Evolutionary conservation across 2,797 vertebrate species (phyloP), one percentile per base, ranked within the genome.

Genomic region (Halcyon smyrnensis): DNA sequence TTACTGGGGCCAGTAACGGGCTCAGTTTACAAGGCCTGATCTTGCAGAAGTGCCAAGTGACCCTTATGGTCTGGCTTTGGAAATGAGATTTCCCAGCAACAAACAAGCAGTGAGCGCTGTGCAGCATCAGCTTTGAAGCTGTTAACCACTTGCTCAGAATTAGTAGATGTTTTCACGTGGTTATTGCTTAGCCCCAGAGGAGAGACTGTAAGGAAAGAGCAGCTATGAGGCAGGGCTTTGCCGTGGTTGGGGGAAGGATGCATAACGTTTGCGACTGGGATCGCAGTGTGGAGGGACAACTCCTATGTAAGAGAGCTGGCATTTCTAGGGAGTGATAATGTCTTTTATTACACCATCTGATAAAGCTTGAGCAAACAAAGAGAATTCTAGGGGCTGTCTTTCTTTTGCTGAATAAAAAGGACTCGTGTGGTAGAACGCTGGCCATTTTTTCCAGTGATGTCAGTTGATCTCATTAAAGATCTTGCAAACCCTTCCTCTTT

Each of bases 261-360:
- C 20, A 1, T 19, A n/a, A 54, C 0, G 0, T 53, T 63, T 59
- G 43, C 67, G 48, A 48, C 43, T 36, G 18, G 34, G 43, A 59
- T 62, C 1, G 1, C 28, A 71, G 27, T 19, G 48, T 51, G 41
- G 53, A 71, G 32, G 12, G 8, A 71, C 57, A 67, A 48, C 18
- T 80, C 32, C 54, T 71, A 4, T 59, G 11, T 16, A 24, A 68
- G 65, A 73, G 14, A 67, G 6, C 37, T 54, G 30, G 28, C 34
- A n/a, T 45, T n/a, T 63, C 11, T n/a, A 71, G 45, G 37, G 28
- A 75, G 7, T 0, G 0, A 27, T 63, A 65, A 45, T 3, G 0
- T 39, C 27, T 85, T 67, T 78, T 79, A 46, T 62, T 67, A 43
- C 9, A 20, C 46, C 9, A 15, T 37, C 41, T 75, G n/a, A 51